phyloP scores from a whole-genome alignment of 2,113 vertebrate genomes.

The Sylvia atricapilla region DNA sequence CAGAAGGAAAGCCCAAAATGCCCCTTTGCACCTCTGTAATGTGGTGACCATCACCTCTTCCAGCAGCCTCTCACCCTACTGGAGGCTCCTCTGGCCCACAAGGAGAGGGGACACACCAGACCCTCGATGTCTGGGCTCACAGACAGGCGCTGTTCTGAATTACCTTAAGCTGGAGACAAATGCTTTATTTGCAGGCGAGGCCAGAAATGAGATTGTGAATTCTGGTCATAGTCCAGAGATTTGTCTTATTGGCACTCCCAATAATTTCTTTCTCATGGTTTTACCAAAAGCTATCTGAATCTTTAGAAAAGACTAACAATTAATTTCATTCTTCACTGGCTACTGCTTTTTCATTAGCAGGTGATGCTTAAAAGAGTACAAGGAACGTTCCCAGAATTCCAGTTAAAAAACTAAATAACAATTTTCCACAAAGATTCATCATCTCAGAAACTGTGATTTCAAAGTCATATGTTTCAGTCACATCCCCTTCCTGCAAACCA shows the following conservation, averaged over 20 bases:
- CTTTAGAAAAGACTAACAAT: slow-evolving; percentile 33
- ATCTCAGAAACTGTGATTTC: neutral
- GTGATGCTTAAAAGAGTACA: neutral
- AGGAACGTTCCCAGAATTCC: neutral
- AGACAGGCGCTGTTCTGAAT: neutral
- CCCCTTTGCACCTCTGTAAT: neutral
- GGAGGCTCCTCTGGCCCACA: neutral
- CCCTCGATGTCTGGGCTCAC: rapidly evolving
- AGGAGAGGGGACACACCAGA: rapidly evolving
- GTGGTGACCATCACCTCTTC: neutral
- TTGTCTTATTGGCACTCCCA: neutral
- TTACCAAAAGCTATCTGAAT: slow-evolving; percentile 7
- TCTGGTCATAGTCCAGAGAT: neutral
- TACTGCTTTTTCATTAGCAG: slow-evolving; percentile 7
- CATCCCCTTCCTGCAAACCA: neutral
- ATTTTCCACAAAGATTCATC: neutral
- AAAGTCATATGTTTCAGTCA: neutral
- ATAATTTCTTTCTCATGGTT: neutral
- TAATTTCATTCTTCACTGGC: slow-evolving; percentile 18
- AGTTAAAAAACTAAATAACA: neutral
- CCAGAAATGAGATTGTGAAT: neutral
- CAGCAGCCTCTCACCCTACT: neutral
- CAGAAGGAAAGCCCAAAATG: neutral
- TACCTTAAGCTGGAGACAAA: neutral
- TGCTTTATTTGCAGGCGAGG: neutral